Evolutionary conservation across 2,888 invertebrate species (phyloP), one percentile per base, ranked within the genome.

Genomic region (Cryptophagus acutangulus): DNA sequence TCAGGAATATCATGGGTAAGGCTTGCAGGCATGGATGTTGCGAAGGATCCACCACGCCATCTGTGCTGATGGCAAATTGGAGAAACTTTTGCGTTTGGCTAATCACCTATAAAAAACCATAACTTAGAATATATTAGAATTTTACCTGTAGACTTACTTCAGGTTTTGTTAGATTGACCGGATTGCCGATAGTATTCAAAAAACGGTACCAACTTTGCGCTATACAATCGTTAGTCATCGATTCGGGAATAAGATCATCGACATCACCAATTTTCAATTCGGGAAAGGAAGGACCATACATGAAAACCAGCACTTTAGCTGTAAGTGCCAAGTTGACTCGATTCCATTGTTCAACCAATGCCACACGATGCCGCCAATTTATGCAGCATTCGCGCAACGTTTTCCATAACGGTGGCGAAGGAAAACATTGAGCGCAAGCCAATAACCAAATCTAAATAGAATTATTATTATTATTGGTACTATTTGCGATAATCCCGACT

Each of bases 171-270:
- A 97, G 74, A 57, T 92, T 91, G 1, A 91, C 92, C 0, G 96
- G 96, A 71, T 94, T 94, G 17, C 95, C 94, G 46, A 96, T 83
- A 25, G 91, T 89, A 62, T 95, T 91, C 44, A 96, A 73, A 61
- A 96, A 85, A 44, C 96, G 79, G 71, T 92, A 96, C 96, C 96
- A 96, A 58, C 88, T 86, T 73, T 97, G 96, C 41, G 90, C 87
- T 25, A 95, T 82, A 45, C 91, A 90, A 64, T 93, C 90, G 45
- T 87, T 82, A 29, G 82, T 79, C 87, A 95, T 94, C 36, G 84
- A 84, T 1, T 74, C 66, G 2, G 93, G 90, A 41, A 94, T 85
- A 31, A 94, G 69, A 64, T 94, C 93, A 57, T 94, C 93, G n/a
- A n/a, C n/a, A 49, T 92, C 92, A 87, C 87, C 81, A 59, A 87